Conservation (phyloP, 1,140 invertebrate species). For the Thaumatotibia leucotreta region DNA sequence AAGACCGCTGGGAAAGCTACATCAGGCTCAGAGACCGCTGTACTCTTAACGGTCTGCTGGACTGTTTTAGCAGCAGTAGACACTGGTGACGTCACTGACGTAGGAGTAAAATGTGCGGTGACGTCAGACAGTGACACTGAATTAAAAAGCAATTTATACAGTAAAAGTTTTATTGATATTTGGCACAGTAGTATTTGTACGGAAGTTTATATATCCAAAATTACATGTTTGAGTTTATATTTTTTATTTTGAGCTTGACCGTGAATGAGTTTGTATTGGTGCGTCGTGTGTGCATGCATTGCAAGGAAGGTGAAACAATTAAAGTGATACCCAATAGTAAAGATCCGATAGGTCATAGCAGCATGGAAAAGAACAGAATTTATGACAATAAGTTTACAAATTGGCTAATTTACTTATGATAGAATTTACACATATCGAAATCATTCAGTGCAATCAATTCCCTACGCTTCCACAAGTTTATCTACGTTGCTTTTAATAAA, state of each 20-base stretch:
- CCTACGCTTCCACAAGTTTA: no score
- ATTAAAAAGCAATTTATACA: constrained; percentile 51
- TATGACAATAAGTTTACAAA: constrained; percentile 65
- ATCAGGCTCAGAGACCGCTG: constrained; percentile 57
- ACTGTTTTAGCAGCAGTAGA: constrained; percentile 74
- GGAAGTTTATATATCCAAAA: constrained; percentile 62
- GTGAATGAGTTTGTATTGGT: constrained; percentile 63
- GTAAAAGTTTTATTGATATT: constrained; percentile 24
- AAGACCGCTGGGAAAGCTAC: constrained; percentile 84
- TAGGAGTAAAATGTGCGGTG: constrained; percentile 77
- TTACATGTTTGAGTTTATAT: constrained; percentile 73
- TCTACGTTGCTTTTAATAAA: no score
- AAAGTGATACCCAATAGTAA: constrained; percentile 62
- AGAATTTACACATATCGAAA: no score
- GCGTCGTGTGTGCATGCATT: constrained; percentile 47
- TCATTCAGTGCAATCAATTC: neutral
- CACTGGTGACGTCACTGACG: constrained; percentile 73
- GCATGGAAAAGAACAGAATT: constrained; percentile 71
- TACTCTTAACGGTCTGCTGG: constrained; percentile 48
- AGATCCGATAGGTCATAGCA: constrained; percentile 71
- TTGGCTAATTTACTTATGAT: neutral
- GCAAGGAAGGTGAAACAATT: constrained; percentile 40
- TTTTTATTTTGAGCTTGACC: constrained; percentile 73
- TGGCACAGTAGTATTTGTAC: constrained; percentile 48
- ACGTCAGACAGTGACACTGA: constrained; percentile 67